Percentiles rank a stretch among this genome's conserved stretches.
Conservation (phyloP, 2,888 invertebrate genomes). For the Rhopalosiphum nymphaeae region DNA sequence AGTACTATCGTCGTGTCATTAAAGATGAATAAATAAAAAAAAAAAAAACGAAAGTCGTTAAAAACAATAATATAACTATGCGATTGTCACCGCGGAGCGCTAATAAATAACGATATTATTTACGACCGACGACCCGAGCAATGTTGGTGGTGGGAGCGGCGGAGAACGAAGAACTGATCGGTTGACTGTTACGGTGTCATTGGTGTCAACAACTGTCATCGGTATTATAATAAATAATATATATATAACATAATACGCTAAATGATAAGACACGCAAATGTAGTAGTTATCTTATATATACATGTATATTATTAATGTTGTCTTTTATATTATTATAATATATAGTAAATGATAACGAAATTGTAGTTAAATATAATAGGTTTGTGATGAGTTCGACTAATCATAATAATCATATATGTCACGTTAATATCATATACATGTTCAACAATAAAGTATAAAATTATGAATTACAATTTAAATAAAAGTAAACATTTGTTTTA, state of each 20-base stretch:
- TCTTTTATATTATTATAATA: background rate
- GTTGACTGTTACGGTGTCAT: background rate
- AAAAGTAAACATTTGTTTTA: background rate
- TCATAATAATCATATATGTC: background rate
- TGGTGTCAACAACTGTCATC: background rate
- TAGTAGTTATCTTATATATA: background rate
- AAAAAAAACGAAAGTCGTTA: background rate
- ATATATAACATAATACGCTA: background rate
- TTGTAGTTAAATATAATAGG: background rate
- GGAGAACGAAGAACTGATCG: background rate
- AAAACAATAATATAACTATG: background rate
- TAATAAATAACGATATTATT: conserved; percentile 4
- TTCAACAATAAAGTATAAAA: background rate
- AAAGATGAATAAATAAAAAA: background rate
- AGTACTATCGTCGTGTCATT: background rate
- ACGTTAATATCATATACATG: background rate
- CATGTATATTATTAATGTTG: background rate
- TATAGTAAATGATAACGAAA: background rate
- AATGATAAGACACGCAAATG: background rate
- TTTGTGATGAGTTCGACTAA: background rate
- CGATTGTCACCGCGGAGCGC: background rate
- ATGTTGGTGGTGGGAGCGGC: background rate
- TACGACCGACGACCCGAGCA: background rate
- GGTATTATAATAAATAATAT: background rate
- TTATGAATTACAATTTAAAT: background rate